Evolutionary conservation across 2,113 vertebrate genomes (phyloP).

Genomic region (Numida meleagris): DNA sequence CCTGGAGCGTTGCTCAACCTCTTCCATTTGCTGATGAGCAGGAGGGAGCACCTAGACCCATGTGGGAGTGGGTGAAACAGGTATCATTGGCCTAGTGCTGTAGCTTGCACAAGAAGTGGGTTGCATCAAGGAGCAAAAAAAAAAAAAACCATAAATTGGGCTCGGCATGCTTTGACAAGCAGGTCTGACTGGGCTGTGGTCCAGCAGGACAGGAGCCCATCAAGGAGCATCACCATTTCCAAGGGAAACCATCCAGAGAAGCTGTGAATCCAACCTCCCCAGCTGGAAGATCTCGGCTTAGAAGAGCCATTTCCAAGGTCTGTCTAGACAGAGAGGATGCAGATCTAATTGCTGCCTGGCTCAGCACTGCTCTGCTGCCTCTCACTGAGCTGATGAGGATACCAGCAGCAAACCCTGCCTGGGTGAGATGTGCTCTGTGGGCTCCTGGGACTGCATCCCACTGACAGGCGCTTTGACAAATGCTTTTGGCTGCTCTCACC

Average conservation of each 20-base stretch:
- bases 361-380: background rate
- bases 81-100: background rate
- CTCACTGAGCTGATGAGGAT: background rate
- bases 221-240: background rate
- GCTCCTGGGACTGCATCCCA: fast-evolving
- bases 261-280: background rate
- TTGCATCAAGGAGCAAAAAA: fast-evolving
- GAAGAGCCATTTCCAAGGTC: background rate
- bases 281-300: background rate
- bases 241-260: background rate
- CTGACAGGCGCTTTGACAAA: fast-evolving
- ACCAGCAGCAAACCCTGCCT: background rate
- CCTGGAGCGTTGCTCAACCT: background rate
- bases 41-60: background rate
- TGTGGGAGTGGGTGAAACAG: background rate
- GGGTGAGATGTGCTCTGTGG: background rate
- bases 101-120: background rate
- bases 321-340: background rate
- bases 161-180: background rate
- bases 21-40: background rate
- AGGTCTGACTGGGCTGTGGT: background rate
- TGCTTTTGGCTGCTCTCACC: background rate
- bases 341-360: background rate
- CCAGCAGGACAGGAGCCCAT: background rate
- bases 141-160: background rate